A percentile compares a stretch with the other conserved stretches of the same genome.
Conservation (phyloP, 2,113 vertebrate species). For the Nycticryphes semicollaris region DNA sequence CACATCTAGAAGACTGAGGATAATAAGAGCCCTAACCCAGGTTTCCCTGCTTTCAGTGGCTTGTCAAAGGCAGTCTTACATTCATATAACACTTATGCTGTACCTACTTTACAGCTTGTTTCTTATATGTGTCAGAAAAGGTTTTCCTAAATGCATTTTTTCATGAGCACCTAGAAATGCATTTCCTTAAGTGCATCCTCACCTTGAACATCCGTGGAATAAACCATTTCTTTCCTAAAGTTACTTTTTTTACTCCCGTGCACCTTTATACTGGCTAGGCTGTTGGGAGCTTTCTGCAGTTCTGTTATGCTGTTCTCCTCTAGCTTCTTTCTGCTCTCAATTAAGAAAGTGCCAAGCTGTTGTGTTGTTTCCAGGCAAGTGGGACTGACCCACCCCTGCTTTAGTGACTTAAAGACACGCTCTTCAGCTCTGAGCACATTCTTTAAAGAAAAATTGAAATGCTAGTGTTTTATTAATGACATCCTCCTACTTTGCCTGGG, state of each 20-base stretch:
- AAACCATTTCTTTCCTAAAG: background rate
- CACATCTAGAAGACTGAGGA: too few species aligned
- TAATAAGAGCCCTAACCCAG: too few species aligned
- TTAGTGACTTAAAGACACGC: background rate
- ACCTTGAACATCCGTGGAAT: background rate
- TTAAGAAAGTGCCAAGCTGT: background rate
- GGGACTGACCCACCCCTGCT: background rate
- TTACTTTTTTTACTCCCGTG: background rate
- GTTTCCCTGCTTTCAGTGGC: background rate
- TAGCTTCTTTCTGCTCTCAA: background rate
- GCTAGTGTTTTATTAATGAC: slow-evolving; percentile 43
- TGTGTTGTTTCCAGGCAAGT: background rate
- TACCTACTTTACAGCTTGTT: background rate
- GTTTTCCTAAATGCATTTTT: background rate
- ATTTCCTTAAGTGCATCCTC: background rate
- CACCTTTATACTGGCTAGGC: background rate
- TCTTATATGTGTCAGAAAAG: background rate
- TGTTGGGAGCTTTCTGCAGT: background rate
- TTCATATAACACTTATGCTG: background rate
- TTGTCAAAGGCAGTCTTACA: background rate
- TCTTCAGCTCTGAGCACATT: background rate
- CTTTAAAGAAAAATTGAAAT: slow-evolving; percentile 14
- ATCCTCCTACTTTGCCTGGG: slow-evolving; percentile 35
- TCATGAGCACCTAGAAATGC: background rate
- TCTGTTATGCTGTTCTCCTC: background rate